Base-by-base conservation (phyloP, 2,797 vertebrate genomes). In the Chelon auratus region DNA sequence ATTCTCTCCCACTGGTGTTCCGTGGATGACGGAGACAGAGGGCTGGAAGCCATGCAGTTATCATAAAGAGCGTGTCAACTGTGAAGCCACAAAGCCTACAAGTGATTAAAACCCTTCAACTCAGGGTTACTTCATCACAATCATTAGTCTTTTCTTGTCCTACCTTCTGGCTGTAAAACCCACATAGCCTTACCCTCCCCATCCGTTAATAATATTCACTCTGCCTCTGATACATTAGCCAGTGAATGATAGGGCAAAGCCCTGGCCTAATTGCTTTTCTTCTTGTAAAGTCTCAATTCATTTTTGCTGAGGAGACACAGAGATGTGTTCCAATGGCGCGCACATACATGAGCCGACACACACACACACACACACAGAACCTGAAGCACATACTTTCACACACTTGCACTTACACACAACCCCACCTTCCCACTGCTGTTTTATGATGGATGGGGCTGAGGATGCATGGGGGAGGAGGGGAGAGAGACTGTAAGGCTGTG, bases 381-480 rank as follows among this genome's bases (percentile, higher is more conserved):
- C 77, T 15, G 57, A 39, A 45, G 11, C 43, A 57, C 62, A 68
- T 86, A 76, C 61, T 77, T 82, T 75, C 68, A 72, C 80, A 84
- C 85, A 73, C 77, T 78, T 58, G 12, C 83, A 78, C 83, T 76
- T 75, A 83, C 84, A 80, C 85, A 88, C 89, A 87, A 87, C 79
- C 87, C 84, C 83, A 90, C 89, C 89, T 90, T 89, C 83, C 81
- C 91, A 94, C 91, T 61, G 86, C 94, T 93, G 93, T 93, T 95
- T 96, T 95, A 96, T 96, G 95, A 97, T 96, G 94, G 95, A 96
- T 97, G 95, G 96, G 92, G 92, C 91, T 86, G 93, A 88, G 92
- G 81, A 93, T 92, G 93, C 93, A 93, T 88, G 87, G 91, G 10
- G 2, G 86, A 82, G 87, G 84, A 43, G 42, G 42, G 55, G 60